phyloP scores from a whole-genome alignment of 2,888 invertebrate genomes.

The Amphiduros pacificus region DNA sequence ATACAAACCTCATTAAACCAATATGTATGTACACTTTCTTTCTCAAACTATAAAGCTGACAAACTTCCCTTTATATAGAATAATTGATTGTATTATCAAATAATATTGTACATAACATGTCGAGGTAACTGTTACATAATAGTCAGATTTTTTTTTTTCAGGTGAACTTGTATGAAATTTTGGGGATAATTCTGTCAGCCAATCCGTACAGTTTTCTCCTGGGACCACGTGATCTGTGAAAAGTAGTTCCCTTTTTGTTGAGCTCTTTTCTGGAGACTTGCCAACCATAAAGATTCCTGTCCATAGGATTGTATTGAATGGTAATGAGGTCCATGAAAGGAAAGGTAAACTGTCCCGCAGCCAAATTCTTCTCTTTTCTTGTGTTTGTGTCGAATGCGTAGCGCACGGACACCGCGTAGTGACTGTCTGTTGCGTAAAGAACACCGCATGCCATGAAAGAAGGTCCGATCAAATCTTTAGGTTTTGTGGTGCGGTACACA shows the following conservation, averaged over 20 bases:
- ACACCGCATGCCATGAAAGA: not conserved
- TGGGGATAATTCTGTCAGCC: not conserved
- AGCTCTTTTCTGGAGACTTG: not conserved
- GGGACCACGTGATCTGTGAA: not conserved
- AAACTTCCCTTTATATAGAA: too few relatives aligned
- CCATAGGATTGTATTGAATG: not conserved
- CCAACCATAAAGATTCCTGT: not conserved
- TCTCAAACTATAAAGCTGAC: too few relatives aligned
- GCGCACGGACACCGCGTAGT: not conserved
- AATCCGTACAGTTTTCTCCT: not conserved
- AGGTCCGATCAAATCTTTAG: not conserved
- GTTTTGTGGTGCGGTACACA: not conserved
- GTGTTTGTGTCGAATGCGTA: not conserved
- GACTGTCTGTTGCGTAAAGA: not conserved
- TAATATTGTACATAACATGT: too few relatives aligned
- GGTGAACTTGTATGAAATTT: too few relatives aligned
- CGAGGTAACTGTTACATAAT: too few relatives aligned
- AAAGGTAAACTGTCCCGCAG: not conserved
- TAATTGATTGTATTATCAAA: too few relatives aligned
- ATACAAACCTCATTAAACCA: too few relatives aligned
- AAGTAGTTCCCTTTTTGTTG: too few relatives aligned
- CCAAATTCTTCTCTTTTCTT: not conserved
- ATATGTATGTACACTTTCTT: too few relatives aligned
- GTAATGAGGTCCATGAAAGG: not conserved
- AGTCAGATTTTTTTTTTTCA: too few relatives aligned